These are phyloP conservation scores for Neomorphus geoffroyi DNA, from an alignment of 2,797 vertebrate genomes.

Conservation along the genomic window DNA sequence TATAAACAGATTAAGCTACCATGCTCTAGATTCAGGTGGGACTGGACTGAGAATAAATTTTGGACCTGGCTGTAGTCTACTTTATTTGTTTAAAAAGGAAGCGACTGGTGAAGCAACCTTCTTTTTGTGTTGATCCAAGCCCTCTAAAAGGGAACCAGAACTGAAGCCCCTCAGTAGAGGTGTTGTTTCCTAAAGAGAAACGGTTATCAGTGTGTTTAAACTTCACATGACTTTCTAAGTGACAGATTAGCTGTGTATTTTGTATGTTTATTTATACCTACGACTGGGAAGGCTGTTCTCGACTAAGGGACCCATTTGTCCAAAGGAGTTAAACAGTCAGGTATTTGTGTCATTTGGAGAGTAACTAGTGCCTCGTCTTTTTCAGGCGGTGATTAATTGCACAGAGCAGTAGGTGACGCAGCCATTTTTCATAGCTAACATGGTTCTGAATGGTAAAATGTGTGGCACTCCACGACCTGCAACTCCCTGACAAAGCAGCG, in stretches of 20 bases:
- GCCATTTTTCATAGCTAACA: neutral
- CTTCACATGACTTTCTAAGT: neutral
- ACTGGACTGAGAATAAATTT: neutral
- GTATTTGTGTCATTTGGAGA: neutral
- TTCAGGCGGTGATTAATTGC: constrained; percentile 39
- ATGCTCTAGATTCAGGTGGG: fast-evolving
- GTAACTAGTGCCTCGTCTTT: neutral
- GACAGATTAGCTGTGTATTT: neutral
- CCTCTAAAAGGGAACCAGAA: neutral
- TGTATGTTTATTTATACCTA: neutral
- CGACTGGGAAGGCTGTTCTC: neutral
- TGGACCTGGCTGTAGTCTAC: neutral
- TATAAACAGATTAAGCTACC: neutral
- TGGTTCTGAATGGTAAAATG: neutral
- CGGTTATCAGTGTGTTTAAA: neutral
- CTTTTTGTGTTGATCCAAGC: neutral
- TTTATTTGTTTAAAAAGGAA: neutral
- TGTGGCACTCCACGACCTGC: neutral
- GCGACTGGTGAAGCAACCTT: neutral
- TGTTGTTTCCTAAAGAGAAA: neutral
- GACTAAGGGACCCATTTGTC: neutral
- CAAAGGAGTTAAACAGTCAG: neutral
- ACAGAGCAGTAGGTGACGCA: constrained; percentile 8
- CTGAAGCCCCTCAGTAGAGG: neutral
- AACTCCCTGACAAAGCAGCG: neutral